Conservation (phyloP, 2,888 invertebrate genomes). For the Heterodera filipjevi region DNA sequence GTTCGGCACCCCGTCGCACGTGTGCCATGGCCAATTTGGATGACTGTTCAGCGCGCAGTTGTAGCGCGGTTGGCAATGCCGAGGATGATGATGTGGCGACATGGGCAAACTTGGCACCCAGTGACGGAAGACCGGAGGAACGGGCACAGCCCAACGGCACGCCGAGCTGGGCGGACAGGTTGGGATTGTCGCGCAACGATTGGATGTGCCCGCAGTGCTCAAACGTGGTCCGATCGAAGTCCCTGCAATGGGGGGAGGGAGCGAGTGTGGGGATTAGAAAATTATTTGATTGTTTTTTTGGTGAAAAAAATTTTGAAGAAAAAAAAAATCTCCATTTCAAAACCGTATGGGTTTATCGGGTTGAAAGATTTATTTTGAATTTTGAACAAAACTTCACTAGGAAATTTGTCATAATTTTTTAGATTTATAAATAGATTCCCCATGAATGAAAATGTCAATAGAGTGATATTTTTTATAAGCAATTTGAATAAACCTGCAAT, state of each 20-base stretch:
- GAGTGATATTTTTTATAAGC: no score
- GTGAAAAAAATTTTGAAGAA: background rate
- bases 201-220: slow-evolving; percentile 7
- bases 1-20: slow-evolving; percentile 31
- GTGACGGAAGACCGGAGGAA: slow-evolving; percentile 13
- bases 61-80: slow-evolving; percentile 6
- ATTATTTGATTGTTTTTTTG: background rate
- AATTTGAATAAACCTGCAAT: slow-evolving; percentile 33
- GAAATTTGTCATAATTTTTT: no score
- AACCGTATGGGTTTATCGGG: no score
- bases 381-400: no score
- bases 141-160: slow-evolving; percentile 13
- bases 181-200: slow-evolving; percentile 32
- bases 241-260: slow-evolving; percentile 2
- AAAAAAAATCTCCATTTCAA: no score
- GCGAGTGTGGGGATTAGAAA: background rate
- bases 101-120: slow-evolving; percentile 8
- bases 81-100: background rate
- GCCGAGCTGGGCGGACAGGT: slow-evolving; percentile 17
- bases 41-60: slow-evolving; percentile 23
- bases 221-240: slow-evolving; percentile 22
- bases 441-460: no score
- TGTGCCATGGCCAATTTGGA: slow-evolving; percentile 32
- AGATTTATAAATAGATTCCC: no score
- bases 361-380: no score